Base-by-base conservation (phyloP, 2,888 invertebrate species). In the Drosophila cracens region DNA sequence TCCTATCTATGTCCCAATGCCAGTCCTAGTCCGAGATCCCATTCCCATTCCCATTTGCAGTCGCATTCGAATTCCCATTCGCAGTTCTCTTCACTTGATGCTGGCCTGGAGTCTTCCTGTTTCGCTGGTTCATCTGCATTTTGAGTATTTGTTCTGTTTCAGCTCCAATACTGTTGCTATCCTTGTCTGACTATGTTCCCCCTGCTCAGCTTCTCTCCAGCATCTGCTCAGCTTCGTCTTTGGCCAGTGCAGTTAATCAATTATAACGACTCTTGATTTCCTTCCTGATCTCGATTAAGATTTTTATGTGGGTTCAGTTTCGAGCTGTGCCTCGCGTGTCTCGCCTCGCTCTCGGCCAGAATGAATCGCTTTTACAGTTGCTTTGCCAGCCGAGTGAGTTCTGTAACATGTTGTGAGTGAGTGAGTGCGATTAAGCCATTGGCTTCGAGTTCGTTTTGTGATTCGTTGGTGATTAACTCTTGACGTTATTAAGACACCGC, bases 261-360 rank as follows among this genome's bases (percentile, higher is more conserved):
- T 92, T 92, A 90, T 90, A 92, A 91, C 91, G 92, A 92, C 90
- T 92, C 91, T 92, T 92, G 90, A 92, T 92, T 92, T 92, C 91
- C 92, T 92, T 92, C 92, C 92, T 91, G 92, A 92, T 92, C 91
- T 90, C 90, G 89, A 92, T 91, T 85, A 87, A 87, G 89, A 90
- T 87, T 81, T 88, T 74, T 76, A 79, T 80, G 78, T 78, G 77
- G 77, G 77, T 78, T 78, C 77, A 68, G 81, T 43, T 65, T 75
- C 59, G 33, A 58, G 64, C 74, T 65, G 46, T 43, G 51, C 54
- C 53, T 73, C 64, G 61, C 59, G 70, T 79, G 69, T 62, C 56
- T 66, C 21, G n/a, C 27, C 5, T 25, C 21, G 21, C 46, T 21
- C 46, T 21, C 21, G 46, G 21, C 46, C 46, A 25, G 59, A 54